Conservation (phyloP, 2,888 invertebrate genomes). For the Drosophila pegasa region DNA sequence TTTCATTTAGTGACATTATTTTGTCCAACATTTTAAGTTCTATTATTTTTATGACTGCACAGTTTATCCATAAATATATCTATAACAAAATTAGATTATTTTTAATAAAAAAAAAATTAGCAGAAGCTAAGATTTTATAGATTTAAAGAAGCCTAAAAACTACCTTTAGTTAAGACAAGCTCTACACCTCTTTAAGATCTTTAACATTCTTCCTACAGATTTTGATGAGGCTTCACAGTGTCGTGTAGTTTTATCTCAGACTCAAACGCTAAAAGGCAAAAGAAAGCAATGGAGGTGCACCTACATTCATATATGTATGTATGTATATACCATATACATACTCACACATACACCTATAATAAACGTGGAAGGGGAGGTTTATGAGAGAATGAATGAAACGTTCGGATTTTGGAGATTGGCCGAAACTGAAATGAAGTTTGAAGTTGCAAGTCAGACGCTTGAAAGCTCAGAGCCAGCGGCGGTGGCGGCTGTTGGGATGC, state of each 20-base stretch:
- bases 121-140: too few relatives aligned
- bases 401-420: conserved; percentile 53
- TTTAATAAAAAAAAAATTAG: too few relatives aligned
- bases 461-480: conserved; percentile 56
- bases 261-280: conserved; percentile 6
- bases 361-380: conserved; percentile 2
- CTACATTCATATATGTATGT: not conserved
- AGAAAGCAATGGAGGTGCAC: not conserved
- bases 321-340: not conserved
- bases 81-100: too few relatives aligned
- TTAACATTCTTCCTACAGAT: not conserved
- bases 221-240: not conserved
- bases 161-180: not conserved
- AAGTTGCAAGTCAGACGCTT: conserved; percentile 44
- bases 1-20: too few relatives aligned
- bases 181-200: not conserved
- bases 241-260: not conserved
- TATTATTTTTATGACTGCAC: too few relatives aligned
- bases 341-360: not conserved
- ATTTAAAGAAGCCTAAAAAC: not conserved
- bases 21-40: too few relatives aligned
- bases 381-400: conserved; percentile 46
- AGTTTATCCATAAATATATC: too few relatives aligned
- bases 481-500: conserved; percentile 32
- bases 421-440: conserved; percentile 44